Percentiles rank a stretch among this genome's conserved stretches.
These are phyloP conservation scores for Anabacerthia variegaticeps DNA, from an alignment of 2,797 vertebrate genomes.

Conservation along the genomic window DNA sequence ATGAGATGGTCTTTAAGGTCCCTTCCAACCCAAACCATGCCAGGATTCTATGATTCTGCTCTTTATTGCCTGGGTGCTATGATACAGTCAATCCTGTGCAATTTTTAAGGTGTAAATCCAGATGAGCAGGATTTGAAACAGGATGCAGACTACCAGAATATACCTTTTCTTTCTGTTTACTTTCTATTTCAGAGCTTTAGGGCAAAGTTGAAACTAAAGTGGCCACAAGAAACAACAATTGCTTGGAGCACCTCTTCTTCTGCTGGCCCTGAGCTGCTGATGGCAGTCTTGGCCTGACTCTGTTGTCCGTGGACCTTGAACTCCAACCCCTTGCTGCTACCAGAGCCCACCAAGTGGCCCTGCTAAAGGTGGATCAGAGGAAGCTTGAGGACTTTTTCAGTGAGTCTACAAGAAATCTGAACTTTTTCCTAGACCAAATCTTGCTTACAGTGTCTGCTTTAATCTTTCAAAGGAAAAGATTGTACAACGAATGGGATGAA, in stretches of 20 bases:
- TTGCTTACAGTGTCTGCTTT: neutral
- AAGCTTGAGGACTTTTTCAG: neutral
- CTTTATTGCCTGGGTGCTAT: neutral
- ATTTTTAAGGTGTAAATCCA: neutral
- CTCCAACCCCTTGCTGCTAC: neutral
- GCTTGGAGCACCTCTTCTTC: neutral
- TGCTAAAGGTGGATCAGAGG: neutral
- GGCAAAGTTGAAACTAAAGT: neutral
- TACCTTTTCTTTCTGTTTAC: neutral
- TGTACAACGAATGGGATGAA: neutral
- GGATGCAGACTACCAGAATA: fast-evolving
- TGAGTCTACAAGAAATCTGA: neutral
- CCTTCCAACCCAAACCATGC: neutral
- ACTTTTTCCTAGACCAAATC: neutral
- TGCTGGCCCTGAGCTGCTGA: neutral
- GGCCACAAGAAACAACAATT: fast-evolving
- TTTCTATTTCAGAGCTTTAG: neutral
- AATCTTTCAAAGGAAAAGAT: neutral
- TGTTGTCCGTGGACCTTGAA: fast-evolving
- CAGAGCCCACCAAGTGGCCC: neutral
- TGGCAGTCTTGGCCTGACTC: neutral
- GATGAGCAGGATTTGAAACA: neutral
- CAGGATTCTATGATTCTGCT: neutral
- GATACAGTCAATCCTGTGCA: neutral
- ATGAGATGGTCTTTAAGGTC: neutral